Evolutionary conservation across 2,888 invertebrate genomes (phyloP), one percentile per base, ranked within the genome.

Genomic region (Anthrax anthrax): DNA sequence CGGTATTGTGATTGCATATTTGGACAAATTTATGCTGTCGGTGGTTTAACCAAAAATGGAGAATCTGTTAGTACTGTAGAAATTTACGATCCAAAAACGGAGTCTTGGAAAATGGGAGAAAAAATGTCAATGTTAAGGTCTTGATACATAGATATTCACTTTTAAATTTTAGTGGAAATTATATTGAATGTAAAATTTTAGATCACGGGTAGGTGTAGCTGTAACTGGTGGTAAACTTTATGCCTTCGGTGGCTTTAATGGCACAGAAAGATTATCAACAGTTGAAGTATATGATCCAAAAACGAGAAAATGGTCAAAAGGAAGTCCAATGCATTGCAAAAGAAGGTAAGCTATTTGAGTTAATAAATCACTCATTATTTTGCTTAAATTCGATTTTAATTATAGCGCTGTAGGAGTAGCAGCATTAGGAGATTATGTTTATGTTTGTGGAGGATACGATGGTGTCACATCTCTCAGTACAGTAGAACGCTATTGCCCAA

Each of bases 211-310:
- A 4, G 89, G 90, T 1, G 88, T 89, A 1, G 84, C 88, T 18
- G 88, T 89, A 1, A 73, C 88, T 57, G 76, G 81, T 57, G 83
- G 85, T 57, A 76, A 79, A 63, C 65, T 84, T 6, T 84, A 80
- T 59, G 89, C 88, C 2, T 84, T 90, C 60, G 82, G 81, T 16
- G 90, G 90, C 1, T 90, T 87, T 60, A 87, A 90, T 64, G 90
- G 91, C 1, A 74, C 75, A 40, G 87, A 89, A 60, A 70, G 90
- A 51, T 70, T 90, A 16, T 78, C 81, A 29, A 85, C 87, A 1
- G 89, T 89, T 1, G 90, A 91, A 67, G 81, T 86, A 10, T 89
- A 84, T 62, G 83, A 88, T 69, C 83, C 84, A 1, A 70, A 73
- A 47, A 72, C 72, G 37, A 77, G 78, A 57, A 72, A 75, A 47